Base-by-base conservation (phyloP, 2,113 vertebrate genomes). In the Platichthys flesus region DNA sequence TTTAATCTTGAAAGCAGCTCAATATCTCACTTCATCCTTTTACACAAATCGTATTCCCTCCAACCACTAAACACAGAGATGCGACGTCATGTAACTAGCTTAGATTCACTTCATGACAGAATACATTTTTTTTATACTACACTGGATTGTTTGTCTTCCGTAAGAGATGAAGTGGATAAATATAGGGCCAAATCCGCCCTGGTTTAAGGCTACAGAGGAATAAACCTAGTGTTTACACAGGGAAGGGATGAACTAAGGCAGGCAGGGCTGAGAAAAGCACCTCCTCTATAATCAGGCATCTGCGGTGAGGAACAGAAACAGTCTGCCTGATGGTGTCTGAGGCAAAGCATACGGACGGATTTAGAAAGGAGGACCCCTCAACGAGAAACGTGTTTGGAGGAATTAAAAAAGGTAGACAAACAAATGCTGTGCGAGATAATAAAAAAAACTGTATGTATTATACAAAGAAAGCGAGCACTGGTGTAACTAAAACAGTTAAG, bases 161-260 rank as follows among this genome's bases (percentile, higher is more conserved):
- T 68, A n/a, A 18, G 57, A 54, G 51, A 21, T 69, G 40, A 47
- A 56, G 52, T 2, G 31, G 15, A 51, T 9, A 51, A 18, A 51
- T 51, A 18, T 16, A 16, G 45, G 45, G 12, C 13, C 4, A 47
- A 4, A 51, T 51, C 47, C 18, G 5, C 14, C 47, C 47, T 51
- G 15, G 47, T 51, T 51, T 51, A 51, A 68, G 63, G 67, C 31
- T 76, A 64, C 74, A 87, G 71, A 73, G 6, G 47, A 87, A 83
- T 37, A 77, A 85, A 66, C 71, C 70, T 31, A 23, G 21, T 91
- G 81, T 83, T 89, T 83, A 90, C 85, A 82, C 26, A 86, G 66
- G 60, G 85, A 86, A 76, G 69, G 79, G 87, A 85, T 78, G 76
- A 49, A 61, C 76, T 74, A 88, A 84, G 68, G 40, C 18, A 21